Conservation (phyloP, 2,797 vertebrate genomes). For the Pseudochirops cupreus region DNA sequence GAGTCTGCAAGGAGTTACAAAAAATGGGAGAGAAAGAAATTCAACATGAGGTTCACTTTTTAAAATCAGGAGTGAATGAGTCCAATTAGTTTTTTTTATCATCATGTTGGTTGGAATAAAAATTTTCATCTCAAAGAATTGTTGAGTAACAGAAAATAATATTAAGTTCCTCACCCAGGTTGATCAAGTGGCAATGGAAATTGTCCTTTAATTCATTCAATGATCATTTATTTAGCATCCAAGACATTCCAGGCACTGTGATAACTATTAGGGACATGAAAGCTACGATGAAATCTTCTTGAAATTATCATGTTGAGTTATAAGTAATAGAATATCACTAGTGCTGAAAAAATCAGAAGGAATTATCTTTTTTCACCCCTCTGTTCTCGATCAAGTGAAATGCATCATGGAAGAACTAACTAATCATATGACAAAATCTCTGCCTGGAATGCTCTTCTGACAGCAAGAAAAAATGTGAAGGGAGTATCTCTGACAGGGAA, state of each 20-base stretch:
- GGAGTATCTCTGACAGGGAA: neutral
- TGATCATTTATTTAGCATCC: neutral
- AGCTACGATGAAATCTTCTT: neutral
- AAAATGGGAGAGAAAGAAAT: no score
- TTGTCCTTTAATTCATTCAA: neutral
- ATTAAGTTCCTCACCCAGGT: conserved; percentile 56
- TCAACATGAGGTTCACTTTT: no score
- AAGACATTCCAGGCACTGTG: neutral
- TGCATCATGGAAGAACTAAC: conserved; percentile 47
- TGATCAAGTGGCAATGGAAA: neutral
- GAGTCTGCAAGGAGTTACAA: no score
- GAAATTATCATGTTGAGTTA: conserved; percentile 37
- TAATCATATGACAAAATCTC: conserved; percentile 46
- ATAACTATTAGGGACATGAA: neutral
- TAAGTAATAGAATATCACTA: conserved; percentile 58
- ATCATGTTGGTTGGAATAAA: conserved; percentile 1
- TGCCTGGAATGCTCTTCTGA: conserved; percentile 19
- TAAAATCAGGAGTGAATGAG: no score
- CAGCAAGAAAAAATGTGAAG: neutral
- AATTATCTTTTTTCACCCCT: conserved; percentile 45
- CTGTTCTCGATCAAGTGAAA: conserved; percentile 33
- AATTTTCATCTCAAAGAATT: conserved; percentile 11
- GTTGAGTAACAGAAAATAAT: neutral
- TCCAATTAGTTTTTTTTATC: conserved; percentile 4
- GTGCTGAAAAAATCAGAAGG: conserved; percentile 34